Conservation (phyloP, 2,797 vertebrate genomes). For the Labeo calbasu region DNA sequence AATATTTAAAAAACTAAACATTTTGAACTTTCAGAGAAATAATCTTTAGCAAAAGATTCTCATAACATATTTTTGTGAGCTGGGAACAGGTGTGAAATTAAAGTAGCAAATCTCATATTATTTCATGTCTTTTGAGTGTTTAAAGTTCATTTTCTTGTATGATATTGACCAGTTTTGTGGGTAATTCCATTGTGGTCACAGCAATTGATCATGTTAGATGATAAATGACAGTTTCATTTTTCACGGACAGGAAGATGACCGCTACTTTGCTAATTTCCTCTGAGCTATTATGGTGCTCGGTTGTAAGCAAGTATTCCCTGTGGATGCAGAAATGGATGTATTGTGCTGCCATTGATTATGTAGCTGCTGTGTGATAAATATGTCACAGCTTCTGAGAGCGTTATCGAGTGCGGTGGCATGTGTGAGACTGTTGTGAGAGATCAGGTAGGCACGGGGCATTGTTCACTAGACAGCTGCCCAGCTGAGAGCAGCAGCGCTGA, state of each 20-base stretch:
- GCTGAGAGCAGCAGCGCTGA: conserved; percentile 39
- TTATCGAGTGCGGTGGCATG: conserved; percentile 54
- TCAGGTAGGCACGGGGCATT: conserved; percentile 53
- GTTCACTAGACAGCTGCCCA: conserved; percentile 55
- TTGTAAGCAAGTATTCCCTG: conserved; percentile 47
- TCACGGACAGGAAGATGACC: conserved; percentile 36
- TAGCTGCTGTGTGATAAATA: conserved; percentile 56
- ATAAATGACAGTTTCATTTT: conserved; percentile 43
- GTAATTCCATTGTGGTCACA: conserved; percentile 40
- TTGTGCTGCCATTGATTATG: conserved; percentile 57
- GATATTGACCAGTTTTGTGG: conserved; percentile 52
- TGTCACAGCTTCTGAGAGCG: conserved; percentile 48
- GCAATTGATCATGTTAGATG: conserved; percentile 46
- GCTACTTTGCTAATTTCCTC: conserved; percentile 30
- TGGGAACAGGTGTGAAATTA: not conserved
- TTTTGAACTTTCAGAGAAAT: not conserved
- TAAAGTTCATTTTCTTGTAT: not conserved
- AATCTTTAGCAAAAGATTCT: not conserved
- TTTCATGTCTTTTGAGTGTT: not conserved
- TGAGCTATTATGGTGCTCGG: conserved; percentile 28
- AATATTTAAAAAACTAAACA: not conserved
- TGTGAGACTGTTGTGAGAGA: conserved; percentile 40
- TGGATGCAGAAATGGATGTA: conserved; percentile 58
- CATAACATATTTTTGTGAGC: not conserved
- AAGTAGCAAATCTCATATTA: not conserved